Base-by-base conservation (phyloP, 2,888 invertebrate species). In the Plebejus argus region DNA sequence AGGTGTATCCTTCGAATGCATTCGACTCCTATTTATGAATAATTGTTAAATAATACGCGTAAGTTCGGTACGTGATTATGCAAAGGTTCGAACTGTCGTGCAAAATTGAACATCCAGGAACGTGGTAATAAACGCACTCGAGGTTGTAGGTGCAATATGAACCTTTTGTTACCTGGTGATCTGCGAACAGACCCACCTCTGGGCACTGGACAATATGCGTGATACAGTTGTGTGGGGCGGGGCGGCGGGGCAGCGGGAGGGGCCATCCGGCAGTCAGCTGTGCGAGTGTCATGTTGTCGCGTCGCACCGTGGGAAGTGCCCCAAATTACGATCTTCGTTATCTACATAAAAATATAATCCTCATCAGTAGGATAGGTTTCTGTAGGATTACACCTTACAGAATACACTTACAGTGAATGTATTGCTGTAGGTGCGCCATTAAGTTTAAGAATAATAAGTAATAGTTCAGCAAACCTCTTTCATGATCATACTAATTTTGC, bases 251-350 rank as follows among this genome's bases (percentile, higher is more conserved):
- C 86, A 85, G 85, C 56, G 77, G 84, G 85, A 86, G 85, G 85
- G 83, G 82, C 85, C 85, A 88, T 87, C 88, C 88, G 90, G 85
- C 91, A 93, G 93, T 94, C 93, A 93, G 93, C 93, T 94, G 93
- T 93, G 92, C 90, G 85, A 89, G 88, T 90, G 90, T 88, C 91
- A 91, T 89, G 89, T 87, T 86, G 87, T 88, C 86, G 87, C 86
- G 80, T 81, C 82, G 86, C 84, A 86, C 84, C 87, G 90, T 92
- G 90, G 90, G 93, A 92, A 92, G 87, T 90, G 90, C 82, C 91
- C 91, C 90, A 88, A 90, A 91, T 91, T 86, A 85, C 82, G 86
- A 85, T 85, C 87, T 88, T 84, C 83, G 87, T 88, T 88, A 81
- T 86, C 84, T 85, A 83, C 84, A 83, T 18, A 82, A 81, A 86